Evolutionary conservation across 2,113 vertebrate species (phyloP), one percentile per base, ranked within the genome.

Genomic region (Glaucomys volans): DNA sequence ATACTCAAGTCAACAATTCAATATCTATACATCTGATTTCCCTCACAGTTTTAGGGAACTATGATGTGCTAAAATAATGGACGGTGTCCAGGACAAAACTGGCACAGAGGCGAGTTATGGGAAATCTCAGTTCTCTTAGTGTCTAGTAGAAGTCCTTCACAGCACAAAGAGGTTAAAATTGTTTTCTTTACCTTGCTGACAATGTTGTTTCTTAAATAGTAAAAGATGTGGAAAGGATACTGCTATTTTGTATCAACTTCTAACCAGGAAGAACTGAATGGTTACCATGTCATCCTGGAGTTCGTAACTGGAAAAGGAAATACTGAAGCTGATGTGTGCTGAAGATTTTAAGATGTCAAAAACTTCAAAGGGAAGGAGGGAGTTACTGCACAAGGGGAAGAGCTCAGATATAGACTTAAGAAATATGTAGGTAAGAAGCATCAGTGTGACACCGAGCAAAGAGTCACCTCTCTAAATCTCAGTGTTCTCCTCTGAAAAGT

Each of bases 201-300:
- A 95, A 44, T n/a, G 57, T 83, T 24, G 35, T 69, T 74, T 93
- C 74, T 86, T 42, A 88, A 95, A 87, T 96, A 67, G 93, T 16
- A 90, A 69, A 86, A 79, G 44, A 66, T 50, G 80, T 52, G 72
- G 24, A 44, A 95, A 79, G 67, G 54, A 95, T 44, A 67, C 57
- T 94, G 92, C 74, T 93, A 79, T 91, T 97, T 93, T 95, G 64
- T 42, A 80, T 42, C 37, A 91, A 28, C 14, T 88, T 91, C 87
- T 89, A 85, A 80, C 82, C 95, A 77, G 26, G 50, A 96, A 89
- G 62, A 89, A 82, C 44, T 76, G 54, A 94, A 37, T 69, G 37
- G 83, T 93, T 95, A 40, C 62, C 13, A 8, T 79, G 80, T 91
- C 74, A 84, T 71, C 24, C 87, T 79, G 50, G 42, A 93, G 92